Percentiles rank a stretch among this genome's conserved stretches.
Conservation (phyloP, 2,113 vertebrate species). For the Phyllopteryx taeniolatus region DNA sequence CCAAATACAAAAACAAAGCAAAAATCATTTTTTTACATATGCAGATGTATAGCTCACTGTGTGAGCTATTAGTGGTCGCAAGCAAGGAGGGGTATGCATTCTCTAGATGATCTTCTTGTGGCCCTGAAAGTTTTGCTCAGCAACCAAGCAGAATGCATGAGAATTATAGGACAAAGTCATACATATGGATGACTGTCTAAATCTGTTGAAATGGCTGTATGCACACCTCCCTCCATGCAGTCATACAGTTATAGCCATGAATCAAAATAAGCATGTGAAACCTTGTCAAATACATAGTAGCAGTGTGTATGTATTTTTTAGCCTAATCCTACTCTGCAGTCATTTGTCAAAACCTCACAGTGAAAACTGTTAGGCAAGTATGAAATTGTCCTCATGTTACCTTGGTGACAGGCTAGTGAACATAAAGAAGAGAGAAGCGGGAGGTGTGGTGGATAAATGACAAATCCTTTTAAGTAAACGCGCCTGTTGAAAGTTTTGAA, state of each 20-base stretch:
- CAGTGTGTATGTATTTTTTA: neutral
- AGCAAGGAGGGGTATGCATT: neutral
- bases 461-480: neutral
- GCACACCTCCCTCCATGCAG: neutral
- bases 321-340: neutral
- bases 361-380: neutral
- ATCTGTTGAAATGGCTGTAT: neutral
- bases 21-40: neutral
- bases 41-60: neutral
- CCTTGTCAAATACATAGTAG: neutral
- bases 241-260: neutral
- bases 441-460: neutral
- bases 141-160: neutral
- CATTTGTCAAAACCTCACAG: neutral
- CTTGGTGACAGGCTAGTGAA: neutral
- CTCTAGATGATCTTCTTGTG: neutral
- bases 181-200: neutral
- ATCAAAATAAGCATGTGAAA: neutral
- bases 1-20: neutral
- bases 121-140: neutral
- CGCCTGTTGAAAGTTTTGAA: conserved; percentile 1
- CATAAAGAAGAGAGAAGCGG: neutral
- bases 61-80: neutral
- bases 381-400: neutral
- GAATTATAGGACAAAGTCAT: neutral